Percentiles rank a stretch among this genome's conserved stretches.
These are phyloP conservation scores for Drosophila albomicans DNA, from an alignment of 1,140 invertebrate species.

Conservation along the genomic window DNA sequence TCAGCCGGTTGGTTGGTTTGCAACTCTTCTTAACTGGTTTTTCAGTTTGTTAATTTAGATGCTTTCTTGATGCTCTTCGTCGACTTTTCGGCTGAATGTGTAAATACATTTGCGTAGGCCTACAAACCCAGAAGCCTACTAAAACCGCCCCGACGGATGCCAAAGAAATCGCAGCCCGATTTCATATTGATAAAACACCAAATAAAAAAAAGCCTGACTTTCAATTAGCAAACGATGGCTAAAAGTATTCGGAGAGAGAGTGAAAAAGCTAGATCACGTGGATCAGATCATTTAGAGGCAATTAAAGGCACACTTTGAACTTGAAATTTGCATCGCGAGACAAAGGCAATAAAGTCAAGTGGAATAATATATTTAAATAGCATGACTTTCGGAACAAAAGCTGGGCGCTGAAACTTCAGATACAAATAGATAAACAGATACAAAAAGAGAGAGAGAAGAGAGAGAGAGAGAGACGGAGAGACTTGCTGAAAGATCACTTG, in stretches of 20 bases:
- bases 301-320: slow-evolving; percentile 29
- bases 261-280: slow-evolving; percentile 28
- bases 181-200: slow-evolving; percentile 24
- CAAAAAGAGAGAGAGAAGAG: background rate
- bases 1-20: slow-evolving; percentile 53
- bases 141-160: slow-evolving; percentile 38
- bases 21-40: slow-evolving; percentile 73
- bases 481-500: slow-evolving; percentile 14
- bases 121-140: slow-evolving; percentile 80
- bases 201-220: slow-evolving; percentile 3
- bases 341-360: slow-evolving; percentile 9
- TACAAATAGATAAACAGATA: background rate
- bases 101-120: slow-evolving; percentile 73
- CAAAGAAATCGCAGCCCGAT: slow-evolving; percentile 19
- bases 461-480: background rate
- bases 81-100: slow-evolving; percentile 57
- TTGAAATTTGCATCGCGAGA: slow-evolving; percentile 29
- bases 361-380: slow-evolving; percentile 24
- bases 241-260: slow-evolving; percentile 1
- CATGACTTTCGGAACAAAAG: slow-evolving; percentile 25
- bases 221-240: slow-evolving; percentile 32
- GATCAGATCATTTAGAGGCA: background rate
- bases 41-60: slow-evolving; percentile 70
- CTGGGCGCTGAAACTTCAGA: background rate
- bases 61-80: slow-evolving; percentile 65